Base-by-base conservation (phyloP, 2,797 vertebrate species). In the Sorex maritimensis region DNA sequence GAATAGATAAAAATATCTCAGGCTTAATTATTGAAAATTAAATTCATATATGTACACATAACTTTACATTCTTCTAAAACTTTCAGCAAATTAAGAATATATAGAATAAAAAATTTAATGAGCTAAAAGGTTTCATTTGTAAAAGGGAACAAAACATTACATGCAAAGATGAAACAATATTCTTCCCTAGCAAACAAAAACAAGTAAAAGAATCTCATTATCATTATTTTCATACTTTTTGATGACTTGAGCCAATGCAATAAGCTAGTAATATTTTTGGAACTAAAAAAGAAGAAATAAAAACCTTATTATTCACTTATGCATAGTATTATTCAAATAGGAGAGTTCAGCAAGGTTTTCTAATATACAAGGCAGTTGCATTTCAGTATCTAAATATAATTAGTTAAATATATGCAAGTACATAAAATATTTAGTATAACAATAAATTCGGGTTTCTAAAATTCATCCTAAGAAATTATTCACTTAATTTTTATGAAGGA, bases 251-350 rank as follows among this genome's bases (percentile, higher is more conserved):
- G 17, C 8, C 77, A 82, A 30, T 55, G 8, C 58, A 65, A 79
- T 44, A 88, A 68, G 15, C 10, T 55, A 61, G 44, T 58, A 26
- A 92, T 74, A 34, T n/a, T 63, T 88, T 88, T 82, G 94, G 13
- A 82, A 67, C 79, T 79, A 67, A 12, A 46, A 91, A 78, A 65
- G 10, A 24, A 78, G 85, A 28, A 65, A 21, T 23, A 68, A 91
- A 69, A 72, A 44, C 46, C 1, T 74, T 17, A 61, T 65, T 93
- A 67, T 21, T 82, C 15, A 10, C 67, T 5, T 75, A 89, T 23
- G 77, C 26, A n/a, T 1, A 30, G 11, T 21, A 34, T 88, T 82
- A 86, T 55, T 69, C 75, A 78, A 93, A 90, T 13, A 78, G 28
- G 44, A 58, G 14, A n/a, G 5, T 75, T 91, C 72, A 88, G 41